A percentile compares a stretch with the other conserved stretches of the same genome.
phyloP scores from a whole-genome alignment of 1,140 invertebrate species.

The Ephestia elutella region DNA sequence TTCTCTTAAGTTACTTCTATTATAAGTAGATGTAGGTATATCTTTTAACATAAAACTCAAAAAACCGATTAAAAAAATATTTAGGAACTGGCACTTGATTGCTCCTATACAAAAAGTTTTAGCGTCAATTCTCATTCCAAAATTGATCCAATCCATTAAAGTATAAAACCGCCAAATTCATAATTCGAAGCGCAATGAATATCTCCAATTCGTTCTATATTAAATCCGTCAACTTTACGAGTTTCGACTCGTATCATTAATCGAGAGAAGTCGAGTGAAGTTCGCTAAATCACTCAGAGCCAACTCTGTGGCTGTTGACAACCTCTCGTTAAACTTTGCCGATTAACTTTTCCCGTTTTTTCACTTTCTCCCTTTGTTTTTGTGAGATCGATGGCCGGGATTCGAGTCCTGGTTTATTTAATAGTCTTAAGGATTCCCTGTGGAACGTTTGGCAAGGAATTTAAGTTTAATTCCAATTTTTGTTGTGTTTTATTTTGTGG shows the following conservation, averaged over 20 bases:
- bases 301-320: not conserved
- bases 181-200: not conserved
- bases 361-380: not conserved
- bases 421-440: not conserved
- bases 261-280: slow-evolving; percentile 17
- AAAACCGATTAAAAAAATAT: too few species aligned
- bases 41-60: too few species aligned
- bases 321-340: not conserved
- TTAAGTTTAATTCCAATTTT: too few species aligned
- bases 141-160: too few species aligned
- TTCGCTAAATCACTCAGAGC: slow-evolving; percentile 18
- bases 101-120: too few species aligned
- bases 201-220: not conserved
- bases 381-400: not conserved
- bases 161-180: too few species aligned
- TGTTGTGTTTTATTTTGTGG: too few species aligned
- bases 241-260: slow-evolving; percentile 23
- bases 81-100: too few species aligned
- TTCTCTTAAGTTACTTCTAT: too few species aligned
- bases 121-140: too few species aligned
- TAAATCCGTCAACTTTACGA: slow-evolving; percentile 21
- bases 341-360: not conserved
- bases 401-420: not conserved
- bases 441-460: not conserved
- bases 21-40: too few species aligned